Evolutionary conservation across 2,113 vertebrate genomes (phyloP).

Genomic region (Monarcha castaneiventris): DNA sequence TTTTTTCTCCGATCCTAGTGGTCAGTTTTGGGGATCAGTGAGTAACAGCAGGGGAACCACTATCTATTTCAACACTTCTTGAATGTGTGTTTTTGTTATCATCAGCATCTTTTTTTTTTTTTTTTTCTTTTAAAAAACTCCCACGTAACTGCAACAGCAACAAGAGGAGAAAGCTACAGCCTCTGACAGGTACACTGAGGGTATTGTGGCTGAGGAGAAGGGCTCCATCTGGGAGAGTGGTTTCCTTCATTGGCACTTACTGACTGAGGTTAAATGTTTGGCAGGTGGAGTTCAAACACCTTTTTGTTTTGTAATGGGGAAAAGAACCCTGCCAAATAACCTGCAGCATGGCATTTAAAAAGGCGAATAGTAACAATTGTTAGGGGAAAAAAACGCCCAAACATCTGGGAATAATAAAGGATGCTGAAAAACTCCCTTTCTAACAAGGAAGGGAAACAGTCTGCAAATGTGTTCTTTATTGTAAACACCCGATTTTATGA

Average conservation of each 20-base stretch:
- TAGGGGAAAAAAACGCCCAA: no score
- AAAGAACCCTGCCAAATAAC: neutral
- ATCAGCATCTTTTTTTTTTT: no score
- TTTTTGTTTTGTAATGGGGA: neutral
- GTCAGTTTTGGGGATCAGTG: neutral
- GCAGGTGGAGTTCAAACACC: neutral
- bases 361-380: neutral
- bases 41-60: neutral
- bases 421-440: neutral
- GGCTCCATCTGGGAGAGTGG: neutral
- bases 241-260: neutral
- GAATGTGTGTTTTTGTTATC: neutral
- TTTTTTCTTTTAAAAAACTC: neutral
- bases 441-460: neutral
- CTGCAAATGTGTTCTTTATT: neutral
- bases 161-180: neutral
- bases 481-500: neutral
- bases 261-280: neutral
- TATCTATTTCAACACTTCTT: neutral
- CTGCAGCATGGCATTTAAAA: neutral
- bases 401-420: slow-evolving; percentile 29
- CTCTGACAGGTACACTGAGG: neutral
- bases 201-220: neutral
- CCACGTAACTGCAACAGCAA: neutral
- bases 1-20: neutral